Percentiles rank a stretch among this genome's conserved stretches.
Evolutionary conservation across 2,888 invertebrate genomes (phyloP).

Genomic region (Leptinotarsa peninsularis): DNA sequence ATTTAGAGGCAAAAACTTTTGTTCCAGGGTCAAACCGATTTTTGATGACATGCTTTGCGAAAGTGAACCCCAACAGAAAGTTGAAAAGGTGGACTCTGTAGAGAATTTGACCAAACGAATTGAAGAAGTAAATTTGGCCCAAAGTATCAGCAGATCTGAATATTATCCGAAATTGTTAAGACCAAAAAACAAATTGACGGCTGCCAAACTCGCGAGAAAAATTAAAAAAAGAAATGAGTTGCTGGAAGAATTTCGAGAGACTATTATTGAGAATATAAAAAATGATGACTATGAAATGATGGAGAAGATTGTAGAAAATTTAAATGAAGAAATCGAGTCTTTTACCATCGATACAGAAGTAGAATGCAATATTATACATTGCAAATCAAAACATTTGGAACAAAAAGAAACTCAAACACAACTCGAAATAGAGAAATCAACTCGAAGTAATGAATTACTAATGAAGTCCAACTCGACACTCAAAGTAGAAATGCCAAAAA

Average conservation of each 20-base stretch:
- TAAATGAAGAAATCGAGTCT: constrained; percentile 46
- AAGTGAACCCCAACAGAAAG: background rate
- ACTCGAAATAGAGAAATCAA: constrained; percentile 1
- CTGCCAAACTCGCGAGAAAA: constrained; percentile 21
- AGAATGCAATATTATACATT: background rate
- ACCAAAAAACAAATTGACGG: constrained; percentile 16
- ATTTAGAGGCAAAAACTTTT: background rate
- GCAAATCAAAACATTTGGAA: constrained; percentile 10
- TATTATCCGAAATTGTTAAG: background rate
- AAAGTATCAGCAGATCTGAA: background rate
- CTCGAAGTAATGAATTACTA: constrained; percentile 2
- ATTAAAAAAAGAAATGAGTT: constrained; percentile 18
- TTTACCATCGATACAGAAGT: constrained; percentile 25
- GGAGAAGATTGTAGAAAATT: constrained; percentile 45
- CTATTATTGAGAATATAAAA: constrained; percentile 25
- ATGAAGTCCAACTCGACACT: background rate
- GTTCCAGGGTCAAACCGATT: constrained; percentile 4
- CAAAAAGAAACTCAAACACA: constrained; percentile 7
- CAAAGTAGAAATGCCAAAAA: background rate
- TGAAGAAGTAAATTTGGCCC: background rate
- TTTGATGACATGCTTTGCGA: background rate
- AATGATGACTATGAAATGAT: constrained; percentile 34
- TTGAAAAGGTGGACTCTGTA: background rate
- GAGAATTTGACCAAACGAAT: background rate
- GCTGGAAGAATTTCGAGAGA: constrained; percentile 28